phyloP scores from a whole-genome alignment of 2,888 invertebrate genomes.

The Sarcophaga variegata region DNA sequence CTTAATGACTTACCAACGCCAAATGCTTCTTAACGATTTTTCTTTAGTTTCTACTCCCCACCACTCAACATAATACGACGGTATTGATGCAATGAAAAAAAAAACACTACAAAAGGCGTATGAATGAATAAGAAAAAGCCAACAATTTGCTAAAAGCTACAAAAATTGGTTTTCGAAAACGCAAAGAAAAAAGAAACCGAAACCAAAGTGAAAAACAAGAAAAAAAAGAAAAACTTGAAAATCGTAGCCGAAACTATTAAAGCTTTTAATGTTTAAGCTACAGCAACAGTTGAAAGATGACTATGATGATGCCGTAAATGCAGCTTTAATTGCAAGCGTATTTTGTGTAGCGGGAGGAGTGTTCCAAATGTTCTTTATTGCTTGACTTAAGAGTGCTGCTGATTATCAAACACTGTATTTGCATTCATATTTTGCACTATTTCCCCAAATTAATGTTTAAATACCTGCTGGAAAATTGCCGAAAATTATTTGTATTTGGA shows the following conservation, averaged over 20 bases:
- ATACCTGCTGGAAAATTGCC: conserved; percentile 56
- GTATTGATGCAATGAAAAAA: conserved; percentile 33
- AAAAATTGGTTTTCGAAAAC: neutral
- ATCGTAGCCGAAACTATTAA: no score
- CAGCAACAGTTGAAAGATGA: conserved; percentile 32
- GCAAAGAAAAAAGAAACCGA: neutral
- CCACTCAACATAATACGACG: conserved; percentile 7
- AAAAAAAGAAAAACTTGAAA: neutral
- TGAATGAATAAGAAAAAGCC: conserved; percentile 23
- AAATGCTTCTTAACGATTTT: conserved; percentile 61
- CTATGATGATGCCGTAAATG: no score
- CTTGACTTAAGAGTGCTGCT: conserved; percentile 34
- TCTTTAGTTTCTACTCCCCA: conserved; percentile 25
- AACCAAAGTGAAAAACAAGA: conserved; percentile 2
- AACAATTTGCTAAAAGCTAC: conserved; percentile 56
- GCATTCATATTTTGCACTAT: neutral
- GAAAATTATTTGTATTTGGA: no score
- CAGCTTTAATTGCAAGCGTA: no score
- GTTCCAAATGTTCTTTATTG: neutral
- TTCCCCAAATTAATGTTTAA: conserved; percentile 23
- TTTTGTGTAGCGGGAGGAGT: no score
- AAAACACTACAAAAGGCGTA: conserved; percentile 2
- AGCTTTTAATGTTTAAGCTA: conserved; percentile 47
- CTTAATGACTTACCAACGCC: conserved; percentile 68
- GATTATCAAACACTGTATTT: conserved; percentile 12